phyloP scores from a whole-genome alignment of 2,888 invertebrate genomes.

The Polymixis lichenea region DNA sequence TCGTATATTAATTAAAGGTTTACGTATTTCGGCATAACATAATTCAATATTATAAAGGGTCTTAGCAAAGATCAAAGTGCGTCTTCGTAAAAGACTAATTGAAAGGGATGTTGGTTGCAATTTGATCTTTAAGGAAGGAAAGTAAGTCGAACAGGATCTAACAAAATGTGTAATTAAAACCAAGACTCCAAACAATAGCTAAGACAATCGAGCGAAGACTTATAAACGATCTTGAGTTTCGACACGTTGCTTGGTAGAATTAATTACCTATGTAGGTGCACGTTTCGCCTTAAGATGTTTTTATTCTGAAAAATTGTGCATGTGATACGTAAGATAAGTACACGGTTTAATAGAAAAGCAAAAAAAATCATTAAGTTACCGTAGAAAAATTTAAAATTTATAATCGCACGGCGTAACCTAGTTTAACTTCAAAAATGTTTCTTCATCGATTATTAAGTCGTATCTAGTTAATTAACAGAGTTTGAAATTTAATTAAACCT shows the following conservation, averaged over 20 bases:
- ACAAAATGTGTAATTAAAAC: conserved; percentile 73
- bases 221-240: conserved; percentile 73
- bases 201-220: conserved; percentile 73
- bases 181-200: conserved; percentile 72
- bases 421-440: conserved; percentile 57
- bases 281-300: conserved; percentile 34
- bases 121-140: conserved; percentile 53
- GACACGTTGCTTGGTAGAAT: conserved; percentile 65
- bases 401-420: neutral
- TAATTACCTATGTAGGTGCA: conserved; percentile 57
- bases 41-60: conserved; percentile 34
- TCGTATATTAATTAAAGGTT: conserved; percentile 19
- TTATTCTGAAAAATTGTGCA: neutral
- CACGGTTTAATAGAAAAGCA: neutral
- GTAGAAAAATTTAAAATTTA: neutral
- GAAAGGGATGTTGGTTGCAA: conserved; percentile 54
- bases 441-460: conserved; percentile 72
- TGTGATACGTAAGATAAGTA: too few relatives aligned
- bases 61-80: conserved; percentile 57
- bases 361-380: neutral
- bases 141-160: conserved; percentile 57
- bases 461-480: conserved; percentile 79
- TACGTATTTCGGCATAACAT: neutral
- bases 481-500: conserved; percentile 82
- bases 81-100: conserved; percentile 55